Evolutionary conservation across 2,888 invertebrate genomes (phyloP).

Genomic region (Nemotelus nigrinus): DNA sequence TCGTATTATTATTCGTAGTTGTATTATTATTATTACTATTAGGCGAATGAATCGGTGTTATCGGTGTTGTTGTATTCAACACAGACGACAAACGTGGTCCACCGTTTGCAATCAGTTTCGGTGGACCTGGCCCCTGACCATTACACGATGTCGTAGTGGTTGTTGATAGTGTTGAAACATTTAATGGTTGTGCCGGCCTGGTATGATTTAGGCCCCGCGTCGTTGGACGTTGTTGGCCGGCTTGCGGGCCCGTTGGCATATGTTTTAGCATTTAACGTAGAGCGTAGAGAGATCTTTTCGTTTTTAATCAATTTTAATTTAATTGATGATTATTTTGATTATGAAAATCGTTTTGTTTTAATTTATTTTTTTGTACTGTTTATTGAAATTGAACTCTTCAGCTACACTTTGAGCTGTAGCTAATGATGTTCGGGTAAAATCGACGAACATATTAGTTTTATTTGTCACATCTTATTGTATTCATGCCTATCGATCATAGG

Average conservation of each 20-base stretch:
- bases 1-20: slow-evolving; percentile 54
- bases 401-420: no score
- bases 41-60: slow-evolving; percentile 58
- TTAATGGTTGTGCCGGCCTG: slow-evolving; percentile 71
- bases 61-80: slow-evolving; percentile 57
- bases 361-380: neutral
- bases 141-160: slow-evolving; percentile 43
- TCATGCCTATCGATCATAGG: no score
- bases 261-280: slow-evolving; percentile 56
- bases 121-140: slow-evolving; percentile 51
- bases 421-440: no score
- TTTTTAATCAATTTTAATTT: neutral
- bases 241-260: slow-evolving; percentile 60
- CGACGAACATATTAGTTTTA: no score
- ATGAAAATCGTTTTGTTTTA: neutral
- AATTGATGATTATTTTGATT: neutral
- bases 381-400: no score
- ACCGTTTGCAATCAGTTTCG: slow-evolving; percentile 57
- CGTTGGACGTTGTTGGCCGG: slow-evolving; percentile 59
- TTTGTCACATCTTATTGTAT: no score
- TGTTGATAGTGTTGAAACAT: slow-evolving; percentile 71
- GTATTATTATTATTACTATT: slow-evolving; percentile 54
- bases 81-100: slow-evolving; percentile 64
- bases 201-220: slow-evolving; percentile 56
- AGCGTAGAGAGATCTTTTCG: slow-evolving; percentile 18